These are phyloP conservation scores for Plumapathes pennacea DNA, from an alignment of 92 coral and sea anemone genomes.

Conservation along the genomic window DNA sequence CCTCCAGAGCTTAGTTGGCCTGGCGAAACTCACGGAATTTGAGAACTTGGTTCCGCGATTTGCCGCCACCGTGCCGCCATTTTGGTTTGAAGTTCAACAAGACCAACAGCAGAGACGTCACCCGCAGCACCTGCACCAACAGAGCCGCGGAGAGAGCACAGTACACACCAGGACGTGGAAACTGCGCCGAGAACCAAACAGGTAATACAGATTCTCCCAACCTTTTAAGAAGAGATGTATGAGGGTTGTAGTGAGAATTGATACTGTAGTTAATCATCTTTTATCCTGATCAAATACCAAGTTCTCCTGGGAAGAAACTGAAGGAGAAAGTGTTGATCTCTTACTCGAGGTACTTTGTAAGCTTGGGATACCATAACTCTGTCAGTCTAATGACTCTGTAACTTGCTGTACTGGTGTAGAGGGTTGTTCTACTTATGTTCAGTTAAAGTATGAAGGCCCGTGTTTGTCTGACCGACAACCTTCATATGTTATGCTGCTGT, in stretches of 20 bases:
- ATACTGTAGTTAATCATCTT: no score
- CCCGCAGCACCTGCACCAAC: constrained; percentile 93
- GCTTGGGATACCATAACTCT: no score
- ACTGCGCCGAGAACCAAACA: constrained; percentile 67
- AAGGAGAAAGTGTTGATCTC: no score
- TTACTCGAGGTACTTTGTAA: no score
- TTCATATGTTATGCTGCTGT: neutral
- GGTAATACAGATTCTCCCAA: no score
- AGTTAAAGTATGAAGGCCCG: neutral
- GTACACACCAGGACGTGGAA: constrained; percentile 96
- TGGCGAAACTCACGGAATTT: constrained; percentile 85
- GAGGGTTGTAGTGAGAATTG: no score
- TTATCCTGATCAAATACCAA: no score
- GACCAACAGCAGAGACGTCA: constrained; percentile 90
- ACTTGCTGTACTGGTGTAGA: no score
- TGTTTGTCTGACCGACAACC: neutral
- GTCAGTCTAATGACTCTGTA: no score
- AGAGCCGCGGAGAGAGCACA: constrained; percentile 80
- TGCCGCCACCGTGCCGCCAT: constrained; percentile 88
- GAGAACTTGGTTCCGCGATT: constrained; percentile 90
- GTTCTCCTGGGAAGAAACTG: no score
- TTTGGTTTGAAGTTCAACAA: constrained; percentile 93
- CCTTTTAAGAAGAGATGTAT: no score
- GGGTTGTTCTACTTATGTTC: neutral
- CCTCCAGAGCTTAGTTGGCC: constrained; percentile 40